Conservation (phyloP, 1,140 invertebrate genomes). For the Microvelia longipes region DNA sequence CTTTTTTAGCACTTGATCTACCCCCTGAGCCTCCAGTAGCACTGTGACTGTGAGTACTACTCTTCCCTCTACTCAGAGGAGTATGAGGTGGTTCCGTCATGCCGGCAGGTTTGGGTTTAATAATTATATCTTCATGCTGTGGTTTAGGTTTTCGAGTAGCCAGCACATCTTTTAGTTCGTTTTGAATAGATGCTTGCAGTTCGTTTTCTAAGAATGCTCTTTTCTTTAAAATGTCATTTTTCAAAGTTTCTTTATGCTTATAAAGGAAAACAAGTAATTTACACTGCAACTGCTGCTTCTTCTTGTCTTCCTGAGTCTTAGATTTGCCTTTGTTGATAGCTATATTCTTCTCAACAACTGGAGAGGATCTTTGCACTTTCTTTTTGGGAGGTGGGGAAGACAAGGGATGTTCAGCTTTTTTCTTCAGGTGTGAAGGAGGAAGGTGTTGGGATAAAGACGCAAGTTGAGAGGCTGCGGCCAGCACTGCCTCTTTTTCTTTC, state of each 20-base stretch:
- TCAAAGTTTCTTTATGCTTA: slow-evolving; percentile 78
- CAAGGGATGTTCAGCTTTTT: neutral
- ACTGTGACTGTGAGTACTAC: neutral
- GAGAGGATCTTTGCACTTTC: neutral
- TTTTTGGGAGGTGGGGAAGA: neutral
- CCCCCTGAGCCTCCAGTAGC: neutral
- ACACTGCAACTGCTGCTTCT: slow-evolving; percentile 34
- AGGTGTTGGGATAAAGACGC: slow-evolving; percentile 14
- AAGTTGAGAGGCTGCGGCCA: slow-evolving; percentile 17
- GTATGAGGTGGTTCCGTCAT: neutral
- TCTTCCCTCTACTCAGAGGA: neutral
- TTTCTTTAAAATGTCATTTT: slow-evolving; percentile 86
- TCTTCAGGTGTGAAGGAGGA: neutral
- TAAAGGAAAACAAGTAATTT: slow-evolving; percentile 50
- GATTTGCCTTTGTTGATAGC: slow-evolving; percentile 13
- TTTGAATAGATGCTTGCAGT: slow-evolving; percentile 77
- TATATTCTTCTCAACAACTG: neutral
- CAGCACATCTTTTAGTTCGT: neutral
- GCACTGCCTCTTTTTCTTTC: slow-evolving; percentile 35
- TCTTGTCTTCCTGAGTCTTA: slow-evolving; percentile 33
- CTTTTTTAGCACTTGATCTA: neutral
- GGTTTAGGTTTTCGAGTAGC: neutral
- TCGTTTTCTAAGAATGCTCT: slow-evolving; percentile 78
- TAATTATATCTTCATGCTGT: neutral
- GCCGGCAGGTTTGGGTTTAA: neutral